Evolutionary conservation across 2,797 vertebrate genomes (phyloP), one percentile per base, ranked within the genome.

Genomic region (Spinibarbus caldwelli): DNA sequence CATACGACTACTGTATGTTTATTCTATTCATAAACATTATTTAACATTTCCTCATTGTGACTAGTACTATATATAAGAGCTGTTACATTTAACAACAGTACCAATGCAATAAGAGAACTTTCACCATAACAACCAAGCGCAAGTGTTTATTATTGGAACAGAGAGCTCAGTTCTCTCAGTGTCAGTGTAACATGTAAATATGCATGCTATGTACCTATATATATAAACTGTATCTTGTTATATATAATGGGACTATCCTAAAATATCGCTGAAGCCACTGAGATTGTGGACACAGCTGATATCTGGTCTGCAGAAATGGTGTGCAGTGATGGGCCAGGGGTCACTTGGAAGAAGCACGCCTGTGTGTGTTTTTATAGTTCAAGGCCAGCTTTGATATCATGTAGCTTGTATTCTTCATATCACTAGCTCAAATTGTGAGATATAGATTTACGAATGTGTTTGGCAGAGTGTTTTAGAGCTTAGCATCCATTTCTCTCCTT

Each of bases 81-180:
- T 66, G 38, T 43, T 43, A 5, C n/a, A 72, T 59, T 85, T 78
- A 73, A 68, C 23, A 71, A 78, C n/a, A 78, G 54, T 29, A 82
- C 73, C 47, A 38, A 66, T 86, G 73, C 78, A 86, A 77, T 36
- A 57, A 77, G 78, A 57, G 64, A 82, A 70, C 29, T 34, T 84
- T 88, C 81, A 84, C 89, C 86, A 90, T 87, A 88, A 86, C 87
- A 90, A 90, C 86, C 36, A 57, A 86, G 81, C 47, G 57, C 73
- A 67, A 82, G 80, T 78, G 59, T 82, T 86, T 81, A 90, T 90
- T 86, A 57, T 82, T 79, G 78, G 81, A 79, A 68, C 14, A 43
- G 82, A 77, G 67, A 67, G 71, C 78, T 67, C 34, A 52, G 66
- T 78, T 78, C 49, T 85, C 80, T 78, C 72, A 21, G 64, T 87